Base-by-base conservation (phyloP, 2,797 vertebrate species). In the Thalassophryne amazonica region DNA sequence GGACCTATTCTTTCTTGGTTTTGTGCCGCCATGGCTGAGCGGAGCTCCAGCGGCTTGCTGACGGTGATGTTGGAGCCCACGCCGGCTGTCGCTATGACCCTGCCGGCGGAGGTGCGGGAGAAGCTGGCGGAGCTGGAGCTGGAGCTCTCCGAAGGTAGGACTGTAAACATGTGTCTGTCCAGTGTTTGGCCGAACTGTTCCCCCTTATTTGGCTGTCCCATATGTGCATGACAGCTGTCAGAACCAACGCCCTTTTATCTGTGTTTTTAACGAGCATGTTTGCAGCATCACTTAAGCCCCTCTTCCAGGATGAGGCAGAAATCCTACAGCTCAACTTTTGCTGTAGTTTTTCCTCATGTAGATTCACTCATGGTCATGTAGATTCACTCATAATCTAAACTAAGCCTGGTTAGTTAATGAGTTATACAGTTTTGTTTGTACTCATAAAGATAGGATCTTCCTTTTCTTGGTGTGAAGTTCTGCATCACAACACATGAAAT, bases 61-160 rank as follows among this genome's bases (percentile, higher is more conserved):
- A 78, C 89, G 69, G 83, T 91, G 89, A 88, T 90, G 88, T 52
- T 90, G 88, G 89, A 91, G 69, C 88, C 89, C 57, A 83, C 84
- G 43, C 78, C 87, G 70, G 85, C 83, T 23, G 63, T 84, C 63
- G 87, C 85, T 4, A 76, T 88, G 81, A 89, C 84, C 47, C 87
- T 92, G 48, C 91, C 91, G 62, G 88, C 82, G 49, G 91, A 92
- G 87, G 90, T 92, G 48, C 88, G 91, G 37, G 91, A 91, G 81
- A 92, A 91, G 81, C 90, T 93, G 81, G 91, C 91, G 48, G 91
- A 92, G 88, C 87, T 93, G 57, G 91, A 93, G 83, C 86, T 92
- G 71, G 91, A 93, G 83, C 89, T 93, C 4, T 93, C 91, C 5
- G 91, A 93, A 69, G 91, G 91, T 92, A 78, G 81, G 67, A 51